Base-by-base conservation (phyloP, 2,797 vertebrate species). In the Ammospiza maritima region DNA sequence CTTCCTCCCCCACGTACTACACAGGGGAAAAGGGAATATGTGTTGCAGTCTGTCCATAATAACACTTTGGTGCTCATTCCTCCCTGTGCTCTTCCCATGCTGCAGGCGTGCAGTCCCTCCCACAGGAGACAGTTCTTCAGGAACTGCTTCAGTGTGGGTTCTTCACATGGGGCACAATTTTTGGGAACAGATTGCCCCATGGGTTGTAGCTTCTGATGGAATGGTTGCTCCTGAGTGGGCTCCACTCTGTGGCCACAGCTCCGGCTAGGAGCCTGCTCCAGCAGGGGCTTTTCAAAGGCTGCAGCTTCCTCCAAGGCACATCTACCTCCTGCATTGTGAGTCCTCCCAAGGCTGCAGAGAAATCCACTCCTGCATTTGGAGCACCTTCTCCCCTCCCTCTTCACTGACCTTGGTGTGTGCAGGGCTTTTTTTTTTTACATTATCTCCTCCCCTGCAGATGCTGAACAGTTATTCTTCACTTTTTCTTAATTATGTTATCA, bases 1-100 rank as follows among this genome's bases (percentile, higher is more conserved):
- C 45, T 38, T 47, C 20, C 34, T 79, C 14, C 14, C 14, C 8
- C 19, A 20, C 0, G 0, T 53, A 51, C 20, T 58, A 30, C 3
- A 4, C 9, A 17, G 25, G 38, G 23, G 9, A 27, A 34, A 6
- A 9, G 58, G 40, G 45, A 72, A 44, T 56, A 26, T 5, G 22
- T 30, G 16, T 45, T 75, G 21, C 36, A 4, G 58, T 88, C 75
- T 60, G 56, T 69, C 42, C 26, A 3, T 72, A 69, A 3, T 72
- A 69, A 69, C 29, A 40, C 67, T 58, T 75, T 4, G 20, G 17
- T 6, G 1, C 26, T 93, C 16, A 29, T 61, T 91, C 29, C 20
- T 76, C 23, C 51, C 57, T n/a, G 8, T 23, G 38, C 15, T 69
- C 23, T 82, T 85, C 30, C 13, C 22, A 15, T 48, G 32, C 42